Evolutionary conservation across 2,797 vertebrate species (phyloP).

Genomic region (Apodemus agrarius): DNA sequence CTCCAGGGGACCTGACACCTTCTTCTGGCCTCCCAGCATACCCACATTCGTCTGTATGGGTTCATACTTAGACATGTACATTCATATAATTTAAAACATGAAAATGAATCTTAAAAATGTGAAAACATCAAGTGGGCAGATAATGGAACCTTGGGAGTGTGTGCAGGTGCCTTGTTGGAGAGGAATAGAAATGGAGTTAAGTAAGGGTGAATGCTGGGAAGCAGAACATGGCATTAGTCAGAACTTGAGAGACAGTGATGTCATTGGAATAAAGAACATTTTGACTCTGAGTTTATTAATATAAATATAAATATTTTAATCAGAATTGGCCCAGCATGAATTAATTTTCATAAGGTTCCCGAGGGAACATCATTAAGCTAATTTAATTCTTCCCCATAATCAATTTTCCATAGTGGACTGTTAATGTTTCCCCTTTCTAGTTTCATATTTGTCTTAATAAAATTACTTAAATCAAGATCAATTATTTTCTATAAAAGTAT

Average conservation of each 20-base stretch:
- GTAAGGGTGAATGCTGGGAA: neutral
- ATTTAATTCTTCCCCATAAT: slow-evolving; percentile 76
- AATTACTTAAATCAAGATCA: slow-evolving; percentile 81
- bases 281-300: slow-evolving; percentile 56
- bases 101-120: neutral
- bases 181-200: neutral
- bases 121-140: neutral
- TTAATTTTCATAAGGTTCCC: slow-evolving; percentile 79
- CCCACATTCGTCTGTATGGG: neutral
- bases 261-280: slow-evolving; percentile 18
- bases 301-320: slow-evolving; percentile 75
- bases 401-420: slow-evolving; percentile 72
- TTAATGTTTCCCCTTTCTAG: slow-evolving; percentile 71
- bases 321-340: slow-evolving; percentile 69
- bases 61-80: neutral
- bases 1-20: neutral
- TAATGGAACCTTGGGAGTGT: neutral
- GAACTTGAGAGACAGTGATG: neutral
- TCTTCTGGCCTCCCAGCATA: neutral
- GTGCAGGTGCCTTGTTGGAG: neutral
- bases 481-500: slow-evolving; percentile 79
- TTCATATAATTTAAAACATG: neutral
- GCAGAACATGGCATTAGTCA: neutral
- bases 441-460: slow-evolving; percentile 78
- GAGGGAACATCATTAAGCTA: slow-evolving; percentile 73